Evolutionary conservation across 2,797 vertebrate species (phyloP).

Genomic region (Coranthus polyacanthus): DNA sequence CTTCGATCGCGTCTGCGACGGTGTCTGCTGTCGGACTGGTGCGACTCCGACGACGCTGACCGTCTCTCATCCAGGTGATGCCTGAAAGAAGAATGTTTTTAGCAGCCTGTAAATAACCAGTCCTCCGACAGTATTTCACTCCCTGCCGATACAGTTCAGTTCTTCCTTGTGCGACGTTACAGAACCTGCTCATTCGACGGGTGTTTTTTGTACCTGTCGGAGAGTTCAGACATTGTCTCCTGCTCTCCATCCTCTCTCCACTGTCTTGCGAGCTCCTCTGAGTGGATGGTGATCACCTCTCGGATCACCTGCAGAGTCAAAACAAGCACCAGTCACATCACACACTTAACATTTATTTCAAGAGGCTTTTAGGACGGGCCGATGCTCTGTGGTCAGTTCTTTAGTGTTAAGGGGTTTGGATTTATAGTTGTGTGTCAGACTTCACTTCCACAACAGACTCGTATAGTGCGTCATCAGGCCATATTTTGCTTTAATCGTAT

Average conservation of each 20-base stretch:
- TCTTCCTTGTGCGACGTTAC: not conserved
- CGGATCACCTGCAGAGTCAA: conserved; percentile 89
- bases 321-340: not conserved
- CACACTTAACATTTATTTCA: not conserved
- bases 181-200: too few relatives aligned
- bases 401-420: too few relatives aligned
- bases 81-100: conserved; percentile 44
- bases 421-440: too few relatives aligned
- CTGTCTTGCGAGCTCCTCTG: conserved; percentile 89
- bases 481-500: too few relatives aligned
- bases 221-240: conserved; percentile 36
- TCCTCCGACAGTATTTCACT: not conserved
- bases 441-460: too few relatives aligned
- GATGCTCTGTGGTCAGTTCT: not conserved
- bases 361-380: not conserved
- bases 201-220: conserved; percentile 79
- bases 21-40: conserved; percentile 78
- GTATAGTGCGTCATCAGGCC: too few relatives aligned
- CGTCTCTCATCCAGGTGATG: conserved; percentile 67
- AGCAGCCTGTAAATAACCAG: not conserved
- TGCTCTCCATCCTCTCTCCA: conserved; percentile 89
- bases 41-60: conserved; percentile 88
- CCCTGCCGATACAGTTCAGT: accelerated
- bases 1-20: conserved; percentile 79
- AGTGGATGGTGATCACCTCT: conserved; percentile 96